A percentile compares a stretch with the other conserved stretches of the same genome.
phyloP scores from a whole-genome alignment of 2,113 vertebrate species.

The Collichthys lucidus region DNA sequence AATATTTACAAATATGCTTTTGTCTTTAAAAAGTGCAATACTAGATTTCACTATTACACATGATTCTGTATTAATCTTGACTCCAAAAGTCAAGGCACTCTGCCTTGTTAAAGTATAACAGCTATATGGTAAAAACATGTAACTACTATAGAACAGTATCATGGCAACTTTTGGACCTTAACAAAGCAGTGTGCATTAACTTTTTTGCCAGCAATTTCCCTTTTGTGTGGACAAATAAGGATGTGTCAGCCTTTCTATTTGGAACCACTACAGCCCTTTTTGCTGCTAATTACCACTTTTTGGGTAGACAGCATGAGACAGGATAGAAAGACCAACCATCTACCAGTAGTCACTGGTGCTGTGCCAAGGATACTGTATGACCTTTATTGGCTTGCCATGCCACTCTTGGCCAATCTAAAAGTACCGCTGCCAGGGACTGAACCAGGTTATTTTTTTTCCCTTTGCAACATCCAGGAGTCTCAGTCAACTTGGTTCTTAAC shows the following conservation, averaged over 20 bases:
- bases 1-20: not conserved
- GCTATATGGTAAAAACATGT: not conserved
- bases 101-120: not conserved
- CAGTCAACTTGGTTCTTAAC: not conserved
- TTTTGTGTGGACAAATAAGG: not conserved
- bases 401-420: slow-evolving; percentile 19
- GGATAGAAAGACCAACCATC: slow-evolving; percentile 4
- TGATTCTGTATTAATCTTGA: not conserved
- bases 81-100: not conserved
- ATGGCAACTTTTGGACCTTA: not conserved
- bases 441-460: not conserved
- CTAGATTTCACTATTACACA: not conserved
- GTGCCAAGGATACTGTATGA: slow-evolving; percentile 20
- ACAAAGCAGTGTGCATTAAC: not conserved
- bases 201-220: not conserved
- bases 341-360: not conserved
- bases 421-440: slow-evolving; percentile 17
- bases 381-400: slow-evolving; percentile 19
- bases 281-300: slow-evolving; percentile 4
- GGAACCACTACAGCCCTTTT: not conserved
- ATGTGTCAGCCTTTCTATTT: not conserved
- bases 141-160: not conserved
- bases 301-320: not conserved
- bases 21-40: not conserved
- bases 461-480: slow-evolving; percentile 1